Evolutionary conservation across 2,113 vertebrate species (phyloP), one percentile per base, ranked within the genome.

Genomic region (Acanthisitta chloris): DNA sequence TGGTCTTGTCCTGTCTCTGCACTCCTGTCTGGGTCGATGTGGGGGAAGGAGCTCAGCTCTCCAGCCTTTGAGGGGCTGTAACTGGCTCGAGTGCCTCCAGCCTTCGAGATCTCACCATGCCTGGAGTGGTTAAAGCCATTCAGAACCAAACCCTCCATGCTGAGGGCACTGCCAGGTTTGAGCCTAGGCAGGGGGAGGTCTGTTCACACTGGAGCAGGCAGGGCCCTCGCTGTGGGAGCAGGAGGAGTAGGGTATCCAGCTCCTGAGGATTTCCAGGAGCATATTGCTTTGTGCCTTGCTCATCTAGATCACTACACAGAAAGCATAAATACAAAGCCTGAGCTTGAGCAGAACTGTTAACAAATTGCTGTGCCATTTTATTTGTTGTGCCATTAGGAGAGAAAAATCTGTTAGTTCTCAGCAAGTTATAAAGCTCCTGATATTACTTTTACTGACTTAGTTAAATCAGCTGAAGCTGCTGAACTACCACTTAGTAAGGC

Each of bases 391-490:
- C 42, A 45, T 81, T 85, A 92, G 74, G 59, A 71, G 40, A 86
- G 70, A 76, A 91, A 95, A 79, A 90, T 71, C 38, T n/a, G 19
- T 57, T 76, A 19, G 24, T 9, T 92, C 38, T 33, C 4, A 8
- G 61, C 12, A 72, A 83, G 76, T 58, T 95, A 14, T 40, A 55
- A 91, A 96, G 81, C 33, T 87, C 65, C 48, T 85, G 62, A 8
- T 40, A 73, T 77, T 89, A 43, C 86, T 90, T 88, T 45, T 76
- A 42, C 54, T 38, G 76, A 85, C 74, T 86, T 84, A 78, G 70
- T 84, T 86, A 80, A 88, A 90, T 61, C 66, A 64, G 73, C 72
- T 84, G 86, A 54, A 85, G 88, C 78, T 91, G 66, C 33, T 43
- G 59, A 62, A 45, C 90, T 66, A 2, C 40, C 20, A 49, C 78